Percentiles rank a stretch among this genome's conserved stretches.
These are phyloP conservation scores for Zhengitettix transpicula DNA, from an alignment of 2,888 invertebrate genomes.

Conservation along the genomic window DNA sequence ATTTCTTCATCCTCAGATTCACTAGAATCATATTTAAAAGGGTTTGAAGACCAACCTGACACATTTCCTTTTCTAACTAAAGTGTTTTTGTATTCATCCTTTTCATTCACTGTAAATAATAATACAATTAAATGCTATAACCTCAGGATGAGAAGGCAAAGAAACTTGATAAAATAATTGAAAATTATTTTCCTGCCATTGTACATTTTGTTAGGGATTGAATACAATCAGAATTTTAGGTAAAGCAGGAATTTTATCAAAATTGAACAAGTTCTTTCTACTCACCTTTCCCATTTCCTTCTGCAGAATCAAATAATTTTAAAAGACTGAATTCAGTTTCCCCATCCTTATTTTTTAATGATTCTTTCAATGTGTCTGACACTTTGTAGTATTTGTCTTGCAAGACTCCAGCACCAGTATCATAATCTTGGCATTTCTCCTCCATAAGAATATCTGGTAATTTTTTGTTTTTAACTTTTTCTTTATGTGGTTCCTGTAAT, in stretches of 20 bases:
- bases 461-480: too few species aligned
- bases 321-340: not conserved
- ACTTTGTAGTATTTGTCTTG: not conserved
- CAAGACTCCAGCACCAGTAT: not conserved
- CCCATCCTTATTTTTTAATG: not conserved
- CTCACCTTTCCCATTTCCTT: not conserved
- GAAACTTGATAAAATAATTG: too few species aligned
- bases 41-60: not conserved
- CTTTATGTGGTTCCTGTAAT: too few species aligned
- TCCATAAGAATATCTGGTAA: too few species aligned
- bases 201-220: too few species aligned
- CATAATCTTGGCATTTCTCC: too few species aligned
- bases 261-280: not conserved
- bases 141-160: too few species aligned
- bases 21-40: not conserved
- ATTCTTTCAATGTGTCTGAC: not conserved
- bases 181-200: too few species aligned
- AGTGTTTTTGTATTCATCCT: not conserved
- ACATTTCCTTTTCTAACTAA: not conserved
- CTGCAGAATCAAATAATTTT: not conserved
- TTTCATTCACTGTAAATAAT: not conserved
- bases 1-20: not conserved
- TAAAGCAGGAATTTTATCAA: too few species aligned
- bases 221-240: too few species aligned
- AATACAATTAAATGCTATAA: too few species aligned